Evolutionary conservation across 2,113 vertebrate genomes (phyloP), one percentile per base, ranked within the genome.

Genomic region (Carlito syrichta): DNA sequence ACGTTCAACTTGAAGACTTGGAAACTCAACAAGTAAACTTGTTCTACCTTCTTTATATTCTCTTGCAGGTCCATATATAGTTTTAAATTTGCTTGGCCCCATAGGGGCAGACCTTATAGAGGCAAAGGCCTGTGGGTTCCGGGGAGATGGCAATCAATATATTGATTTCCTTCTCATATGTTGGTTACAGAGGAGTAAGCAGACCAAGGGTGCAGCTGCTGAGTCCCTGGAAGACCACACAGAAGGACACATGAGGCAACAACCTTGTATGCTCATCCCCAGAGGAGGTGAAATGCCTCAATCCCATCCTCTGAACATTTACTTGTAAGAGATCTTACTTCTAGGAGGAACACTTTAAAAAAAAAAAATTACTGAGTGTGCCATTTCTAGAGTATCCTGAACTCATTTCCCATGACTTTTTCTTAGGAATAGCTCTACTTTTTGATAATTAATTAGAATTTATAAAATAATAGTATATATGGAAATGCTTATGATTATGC

Each of bases 371-470:
- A 60, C 8, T 9, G 35, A 52, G n/a, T 10, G 0, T 16, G 17
- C 66, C 0, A 19, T 45, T 83, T 77, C 45, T 16, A 77, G 45
- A 86, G 60, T 92, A 48, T 89, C 83, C 92, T 94, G 58, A 92
- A 95, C 71, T 63, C 3, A 3, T 71, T 79, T 45, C 68, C 77
- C 60, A 69, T 35, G 11, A 89, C 13, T 69, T 69, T 54, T 58
- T 86, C 94, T 54, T 96, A 96, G 97, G 89, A 73, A 68, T 88
- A 43, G 87, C 93, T 94, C 88, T 92, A 96, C n/a, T 87, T 63
- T 97, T 95, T 97, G 89, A 92, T 84, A 95, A 91, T 63, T 88
- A 19, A 82, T 56, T 62, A 48, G 73, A 93, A 83, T 73, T 12
- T 73, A 52, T 56, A 87, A 45, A 85, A 43, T 66, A 27, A 66